Percentiles rank a stretch among this genome's conserved stretches.
phyloP scores from a whole-genome alignment of 2,888 invertebrate species.

The Dicyrtomina minuta region DNA sequence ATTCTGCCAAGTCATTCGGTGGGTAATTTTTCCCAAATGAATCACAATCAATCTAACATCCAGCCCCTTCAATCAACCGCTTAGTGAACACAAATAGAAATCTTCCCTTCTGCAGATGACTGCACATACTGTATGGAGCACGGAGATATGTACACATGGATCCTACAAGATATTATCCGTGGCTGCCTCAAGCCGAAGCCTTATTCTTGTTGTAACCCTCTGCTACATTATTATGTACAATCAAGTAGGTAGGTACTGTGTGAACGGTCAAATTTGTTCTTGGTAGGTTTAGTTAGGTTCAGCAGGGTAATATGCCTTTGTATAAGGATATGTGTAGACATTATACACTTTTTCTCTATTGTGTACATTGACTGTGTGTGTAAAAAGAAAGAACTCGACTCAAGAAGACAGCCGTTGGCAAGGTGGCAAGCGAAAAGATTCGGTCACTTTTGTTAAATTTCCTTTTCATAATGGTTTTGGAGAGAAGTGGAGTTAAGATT shows the following conservation, averaged over 20 bases:
- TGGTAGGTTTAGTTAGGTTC: no score
- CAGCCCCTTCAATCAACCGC: conserved; percentile 30
- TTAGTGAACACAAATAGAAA: conserved; percentile 24
- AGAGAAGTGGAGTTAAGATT: conserved; percentile 5
- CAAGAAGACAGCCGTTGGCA: conserved; percentile 14
- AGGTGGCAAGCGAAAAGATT: conserved; percentile 30
- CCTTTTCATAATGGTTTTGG: conserved; percentile 20
- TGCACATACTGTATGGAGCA: no score
- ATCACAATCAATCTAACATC: conserved; percentile 31
- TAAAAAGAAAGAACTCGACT: not conserved
- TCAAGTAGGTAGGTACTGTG: no score
- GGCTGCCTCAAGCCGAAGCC: not conserved
- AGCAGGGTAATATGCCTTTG: not conserved
- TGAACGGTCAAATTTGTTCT: no score
- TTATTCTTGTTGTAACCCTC: no score
- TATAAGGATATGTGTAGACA: not conserved
- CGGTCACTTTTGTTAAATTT: conserved; percentile 18
- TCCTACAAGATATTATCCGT: no score
- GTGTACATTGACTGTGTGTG: not conserved
- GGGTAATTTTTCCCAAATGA: conserved; percentile 27
- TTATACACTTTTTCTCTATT: not conserved
- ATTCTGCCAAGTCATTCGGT: conserved; percentile 34
- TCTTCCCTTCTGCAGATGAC: not conserved
- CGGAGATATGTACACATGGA: no score
- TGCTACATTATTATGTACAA: no score